Evolutionary conservation across 2,797 vertebrate genomes (phyloP).

Genomic region (Balearica regulorum): DNA sequence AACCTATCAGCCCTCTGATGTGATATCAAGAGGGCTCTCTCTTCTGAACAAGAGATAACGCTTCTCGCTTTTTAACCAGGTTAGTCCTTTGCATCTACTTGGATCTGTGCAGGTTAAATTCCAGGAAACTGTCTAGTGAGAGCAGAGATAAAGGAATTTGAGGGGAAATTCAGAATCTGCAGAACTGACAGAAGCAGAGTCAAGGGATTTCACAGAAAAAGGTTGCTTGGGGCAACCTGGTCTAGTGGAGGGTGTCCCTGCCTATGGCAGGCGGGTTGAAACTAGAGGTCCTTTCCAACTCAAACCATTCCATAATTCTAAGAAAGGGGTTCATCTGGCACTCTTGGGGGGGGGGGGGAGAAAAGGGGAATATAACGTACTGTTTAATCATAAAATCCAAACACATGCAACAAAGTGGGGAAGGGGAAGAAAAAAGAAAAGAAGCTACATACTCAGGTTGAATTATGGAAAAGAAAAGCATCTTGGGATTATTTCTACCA

Average conservation of each 20-base stretch:
- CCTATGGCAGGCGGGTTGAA: too few species aligned
- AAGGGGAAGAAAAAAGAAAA: neutral
- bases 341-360: neutral
- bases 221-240: too few species aligned
- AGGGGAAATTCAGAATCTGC: neutral
- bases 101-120: neutral
- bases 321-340: neutral
- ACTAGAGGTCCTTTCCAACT: too few species aligned
- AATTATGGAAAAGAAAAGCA: neutral
- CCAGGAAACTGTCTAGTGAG: neutral
- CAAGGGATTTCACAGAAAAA: neutral
- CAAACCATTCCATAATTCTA: too few species aligned
- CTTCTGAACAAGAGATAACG: neutral
- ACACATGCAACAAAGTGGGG: accelerated
- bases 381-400: neutral
- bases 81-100: neutral
- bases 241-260: too few species aligned
- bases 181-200: neutral
- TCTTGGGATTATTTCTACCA: neutral
- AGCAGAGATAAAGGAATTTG: neutral
- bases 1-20: neutral
- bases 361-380: neutral
- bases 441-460: neutral
- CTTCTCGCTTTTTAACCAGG: neutral
- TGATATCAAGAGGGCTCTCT: neutral